Evolutionary conservation across 2,113 vertebrate genomes (phyloP), one percentile per base, ranked within the genome.

Genomic region (Eptesicus fuscus): DNA sequence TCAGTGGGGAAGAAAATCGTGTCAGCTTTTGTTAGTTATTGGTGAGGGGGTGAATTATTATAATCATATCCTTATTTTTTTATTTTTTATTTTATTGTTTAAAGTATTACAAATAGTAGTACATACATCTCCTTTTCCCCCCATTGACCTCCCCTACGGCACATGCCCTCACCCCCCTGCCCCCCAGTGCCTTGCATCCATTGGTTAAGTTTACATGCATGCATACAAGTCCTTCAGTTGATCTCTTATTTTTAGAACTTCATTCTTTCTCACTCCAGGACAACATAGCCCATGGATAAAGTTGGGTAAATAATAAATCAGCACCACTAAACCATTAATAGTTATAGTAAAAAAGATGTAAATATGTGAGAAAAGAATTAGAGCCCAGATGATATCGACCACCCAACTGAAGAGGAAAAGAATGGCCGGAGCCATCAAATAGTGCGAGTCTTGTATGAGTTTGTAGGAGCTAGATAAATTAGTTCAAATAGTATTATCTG

Each of bases 221-320:
- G 59, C 59, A 61, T 61, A 28, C 23, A 61, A 61, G 59, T 28
- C 59, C 56, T 59, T 59, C 22, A 23, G 56, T 59, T 59, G 56
- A 59, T 59, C 56, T 61, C 56, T 74, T 93, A 80, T 30, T 94
- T 95, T 96, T 86, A 93, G 17, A 91, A 82, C 30, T 76, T 79
- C 5, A 83, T 83, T 9, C 17, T 92, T 95, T 94, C 20, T 63
- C 79, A 56, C 30, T 63, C 22, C 9, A 61, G 13, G 51, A 30
- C 7, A 91, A 80, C 53, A 65, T 5, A 11, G 6, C 83, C 16
- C n/a, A 10, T 67, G 9, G 7, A 9, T 76, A 16, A 96, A 88
- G 80, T n/a, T 44, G 2, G 17, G 9, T 84, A 79, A 56, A 11
- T 32, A 22, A 83, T 90, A 86, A 42, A 91, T 25, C 70, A 71